A percentile compares a stretch with the other conserved stretches of the same genome.
These are phyloP conservation scores for Podarcis lilfordi DNA, from an alignment of 2,797 vertebrate genomes.

Conservation along the genomic window DNA sequence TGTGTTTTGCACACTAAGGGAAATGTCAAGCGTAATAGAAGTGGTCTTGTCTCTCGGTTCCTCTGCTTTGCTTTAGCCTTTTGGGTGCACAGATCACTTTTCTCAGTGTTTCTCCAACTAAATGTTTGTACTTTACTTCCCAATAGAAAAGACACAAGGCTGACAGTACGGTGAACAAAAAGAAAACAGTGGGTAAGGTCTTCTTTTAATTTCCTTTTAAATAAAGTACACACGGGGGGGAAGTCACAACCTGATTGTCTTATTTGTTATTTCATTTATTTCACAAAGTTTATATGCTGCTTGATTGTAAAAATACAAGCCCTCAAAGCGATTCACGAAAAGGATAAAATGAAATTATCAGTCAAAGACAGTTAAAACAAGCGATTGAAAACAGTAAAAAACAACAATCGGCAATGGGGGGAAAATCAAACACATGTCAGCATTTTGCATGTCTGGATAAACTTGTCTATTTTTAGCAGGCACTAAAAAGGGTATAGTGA, in stretches of 20 bases:
- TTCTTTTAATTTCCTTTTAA: background rate
- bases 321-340: too few relatives aligned
- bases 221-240: background rate
- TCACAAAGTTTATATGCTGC: too few relatives aligned
- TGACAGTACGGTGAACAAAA: slow-evolving; percentile 97
- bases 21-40: background rate
- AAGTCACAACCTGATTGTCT: background rate
- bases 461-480: too few relatives aligned
- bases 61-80: background rate
- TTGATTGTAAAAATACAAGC: too few relatives aligned
- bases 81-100: slow-evolving; percentile 19
- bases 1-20: background rate
- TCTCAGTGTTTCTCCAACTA: slow-evolving; percentile 21
- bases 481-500: too few relatives aligned
- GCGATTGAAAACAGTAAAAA: too few relatives aligned
- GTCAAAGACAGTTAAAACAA: too few relatives aligned
- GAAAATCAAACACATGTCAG: too few relatives aligned
- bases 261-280: too few relatives aligned
- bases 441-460: too few relatives aligned
- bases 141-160: slow-evolving; percentile 97
- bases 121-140: slow-evolving; percentile 56
- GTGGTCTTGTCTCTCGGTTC: background rate
- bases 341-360: too few relatives aligned
- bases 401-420: too few relatives aligned
- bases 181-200: slow-evolving; percentile 94